phyloP scores from a whole-genome alignment of 2,888 invertebrate species.

The Sceliomorpha sp. region DNA sequence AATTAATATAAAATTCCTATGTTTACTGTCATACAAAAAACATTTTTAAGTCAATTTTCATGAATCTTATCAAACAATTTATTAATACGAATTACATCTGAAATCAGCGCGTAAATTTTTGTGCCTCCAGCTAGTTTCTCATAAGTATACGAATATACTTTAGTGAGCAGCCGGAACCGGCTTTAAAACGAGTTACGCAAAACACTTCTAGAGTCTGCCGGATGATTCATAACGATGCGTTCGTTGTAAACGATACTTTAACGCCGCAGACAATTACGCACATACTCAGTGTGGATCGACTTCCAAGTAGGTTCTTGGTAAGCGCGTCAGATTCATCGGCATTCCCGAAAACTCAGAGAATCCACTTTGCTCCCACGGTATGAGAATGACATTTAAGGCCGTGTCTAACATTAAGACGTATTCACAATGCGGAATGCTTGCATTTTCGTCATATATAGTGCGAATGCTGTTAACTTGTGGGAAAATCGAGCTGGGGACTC shows the following conservation, averaged over 20 bases:
- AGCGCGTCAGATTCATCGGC: slow-evolving; percentile 51
- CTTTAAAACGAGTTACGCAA: slow-evolving; percentile 54
- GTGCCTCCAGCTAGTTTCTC: slow-evolving; percentile 44
- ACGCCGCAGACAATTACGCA: slow-evolving; percentile 60
- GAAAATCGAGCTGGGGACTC: slow-evolving; percentile 29
- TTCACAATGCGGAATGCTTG: slow-evolving; percentile 34
- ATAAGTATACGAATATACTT: slow-evolving; percentile 42
- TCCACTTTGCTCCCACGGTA: slow-evolving; percentile 45
- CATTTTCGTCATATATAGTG: slow-evolving; percentile 25
- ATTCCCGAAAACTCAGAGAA: slow-evolving; percentile 60
- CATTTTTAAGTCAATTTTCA: too few species aligned
- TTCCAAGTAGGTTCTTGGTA: slow-evolving; percentile 56
- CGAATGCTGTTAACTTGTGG: slow-evolving; percentile 37
- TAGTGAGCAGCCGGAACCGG: slow-evolving; percentile 42
- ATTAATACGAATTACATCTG: slow-evolving; percentile 22
- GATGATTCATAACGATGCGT: slow-evolving; percentile 63
- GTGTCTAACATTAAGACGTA: slow-evolving; percentile 38
- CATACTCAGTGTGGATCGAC: slow-evolving; percentile 54
- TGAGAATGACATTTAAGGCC: slow-evolving; percentile 16
- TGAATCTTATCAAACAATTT: too few species aligned
- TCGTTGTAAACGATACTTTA: slow-evolving; percentile 56
- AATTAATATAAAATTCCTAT: too few species aligned
- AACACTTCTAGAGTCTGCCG: slow-evolving; percentile 36
- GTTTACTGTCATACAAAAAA: too few species aligned
- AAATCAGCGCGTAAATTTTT: slow-evolving; percentile 12